Conservation (phyloP, 2,113 vertebrate genomes). For the Chamaetylas fuelleborni region DNA sequence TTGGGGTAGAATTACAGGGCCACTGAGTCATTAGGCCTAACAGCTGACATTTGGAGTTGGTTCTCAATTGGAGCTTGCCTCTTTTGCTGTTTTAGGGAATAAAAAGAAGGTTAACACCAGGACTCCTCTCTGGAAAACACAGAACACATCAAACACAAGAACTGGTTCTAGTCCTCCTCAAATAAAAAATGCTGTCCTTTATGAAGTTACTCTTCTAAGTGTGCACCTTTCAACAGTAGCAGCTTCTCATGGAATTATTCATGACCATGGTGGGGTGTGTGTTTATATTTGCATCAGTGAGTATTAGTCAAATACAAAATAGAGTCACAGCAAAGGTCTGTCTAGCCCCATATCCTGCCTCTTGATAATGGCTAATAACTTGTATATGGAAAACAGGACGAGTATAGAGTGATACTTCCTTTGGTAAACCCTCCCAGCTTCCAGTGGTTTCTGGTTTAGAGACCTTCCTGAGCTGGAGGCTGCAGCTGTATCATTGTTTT, state of each 20-base stretch:
- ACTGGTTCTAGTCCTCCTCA: not conserved
- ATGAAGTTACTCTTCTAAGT: not conserved
- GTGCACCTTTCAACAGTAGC: not conserved
- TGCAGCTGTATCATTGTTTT: constrained; percentile 48
- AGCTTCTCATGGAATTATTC: not conserved
- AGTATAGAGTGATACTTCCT: constrained; percentile 42
- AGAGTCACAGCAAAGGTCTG: not conserved
- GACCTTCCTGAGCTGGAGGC: constrained; percentile 45
- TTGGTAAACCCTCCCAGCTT: constrained; percentile 38
- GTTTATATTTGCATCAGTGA: not conserved
- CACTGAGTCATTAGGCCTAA: not conserved
- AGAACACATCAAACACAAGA: not conserved
- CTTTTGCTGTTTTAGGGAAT: not conserved
- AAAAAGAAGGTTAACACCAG: not conserved
- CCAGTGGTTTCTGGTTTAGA: constrained; percentile 35
- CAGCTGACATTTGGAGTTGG: not conserved
- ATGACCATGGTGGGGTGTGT: accelerated
- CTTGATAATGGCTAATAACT: constrained; percentile 33
- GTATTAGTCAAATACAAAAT: not conserved
- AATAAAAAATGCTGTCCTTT: not conserved
- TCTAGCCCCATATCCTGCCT: constrained; percentile 44
- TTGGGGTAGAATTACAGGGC: not conserved
- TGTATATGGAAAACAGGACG: constrained; percentile 30
- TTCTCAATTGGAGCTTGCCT: not conserved
- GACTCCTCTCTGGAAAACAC: not conserved